phyloP scores from a whole-genome alignment of 2,888 invertebrate species.

The Spodoptera littoralis region DNA sequence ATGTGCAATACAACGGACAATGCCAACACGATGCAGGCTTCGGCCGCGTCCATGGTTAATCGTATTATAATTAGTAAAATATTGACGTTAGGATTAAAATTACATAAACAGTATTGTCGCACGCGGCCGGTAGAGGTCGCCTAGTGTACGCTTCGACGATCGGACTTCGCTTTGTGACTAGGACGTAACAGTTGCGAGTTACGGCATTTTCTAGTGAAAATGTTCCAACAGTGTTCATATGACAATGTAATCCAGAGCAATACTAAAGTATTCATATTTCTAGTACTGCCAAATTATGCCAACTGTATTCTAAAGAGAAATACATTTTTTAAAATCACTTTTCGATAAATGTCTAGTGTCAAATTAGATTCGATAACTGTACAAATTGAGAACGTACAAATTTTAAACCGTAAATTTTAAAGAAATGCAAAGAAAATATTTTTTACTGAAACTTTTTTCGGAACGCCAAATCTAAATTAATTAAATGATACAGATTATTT shows the following conservation, averaged over 20 bases:
- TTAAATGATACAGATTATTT: constrained; percentile 85
- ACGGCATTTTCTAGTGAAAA: constrained; percentile 73
- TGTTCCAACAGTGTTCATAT: constrained; percentile 84
- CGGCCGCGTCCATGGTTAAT: constrained; percentile 81
- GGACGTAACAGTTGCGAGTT: constrained; percentile 58
- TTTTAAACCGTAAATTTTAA: constrained; percentile 86
- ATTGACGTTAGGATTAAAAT: constrained; percentile 86
- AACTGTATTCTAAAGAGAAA: constrained; percentile 85
- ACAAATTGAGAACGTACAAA: constrained; percentile 88
- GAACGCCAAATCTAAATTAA: constrained; percentile 87
- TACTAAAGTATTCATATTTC: constrained; percentile 88
- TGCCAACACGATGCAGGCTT: constrained; percentile 81
- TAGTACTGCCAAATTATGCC: constrained; percentile 88
- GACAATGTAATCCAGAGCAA: constrained; percentile 89
- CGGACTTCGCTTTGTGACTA: constrained; percentile 77
- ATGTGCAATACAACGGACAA: constrained; percentile 86
- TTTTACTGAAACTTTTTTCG: constrained; percentile 88
- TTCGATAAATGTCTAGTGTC: constrained; percentile 87
- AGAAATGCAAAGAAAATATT: constrained; percentile 85
- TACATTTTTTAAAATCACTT: constrained; percentile 84
- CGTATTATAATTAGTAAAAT: constrained; percentile 88
- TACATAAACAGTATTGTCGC: constrained; percentile 87
- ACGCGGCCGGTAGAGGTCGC: constrained; percentile 72
- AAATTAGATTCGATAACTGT: constrained; percentile 89
- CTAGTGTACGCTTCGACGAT: constrained; percentile 81